Percentiles rank a stretch among this genome's conserved stretches.
Conservation (phyloP, 2,888 invertebrate genomes). For the Tryphoninae sp. region DNA sequence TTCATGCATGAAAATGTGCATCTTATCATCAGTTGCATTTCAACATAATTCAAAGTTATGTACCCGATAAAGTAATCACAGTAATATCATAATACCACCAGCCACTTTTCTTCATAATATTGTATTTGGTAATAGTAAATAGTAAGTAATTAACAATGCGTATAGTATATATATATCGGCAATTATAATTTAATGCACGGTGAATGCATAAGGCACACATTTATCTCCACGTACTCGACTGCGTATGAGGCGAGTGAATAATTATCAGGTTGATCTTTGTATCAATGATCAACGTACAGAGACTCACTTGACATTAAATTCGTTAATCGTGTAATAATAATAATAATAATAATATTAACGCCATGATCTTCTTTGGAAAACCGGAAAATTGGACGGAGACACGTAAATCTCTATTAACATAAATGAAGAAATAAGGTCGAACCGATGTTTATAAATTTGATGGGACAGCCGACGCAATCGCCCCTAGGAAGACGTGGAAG, state of each 20-base stretch:
- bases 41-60: too few relatives aligned
- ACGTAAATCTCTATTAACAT: conserved; percentile 23
- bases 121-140: conserved; percentile 63
- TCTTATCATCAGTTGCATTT: too few relatives aligned
- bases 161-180: conserved; percentile 49
- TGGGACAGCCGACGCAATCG: neutral
- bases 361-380: conserved; percentile 56
- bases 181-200: conserved; percentile 50
- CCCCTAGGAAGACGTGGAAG: conserved; percentile 51
- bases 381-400: conserved; percentile 58
- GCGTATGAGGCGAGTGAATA: neutral
- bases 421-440: conserved; percentile 30
- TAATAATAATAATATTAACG: conserved; percentile 27
- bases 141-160: conserved; percentile 62
- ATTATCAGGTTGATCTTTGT: conserved; percentile 6
- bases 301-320: conserved; percentile 37
- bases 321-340: conserved; percentile 31
- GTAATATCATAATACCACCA: too few relatives aligned
- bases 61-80: too few relatives aligned
- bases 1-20: too few relatives aligned
- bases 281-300: neutral
- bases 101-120: conserved; percentile 40
- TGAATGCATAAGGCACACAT: conserved; percentile 55
- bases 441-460: conserved; percentile 8
- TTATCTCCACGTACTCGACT: conserved; percentile 29